phyloP scores from a whole-genome alignment of 2,888 invertebrate species.

The Euplagia quadripunctaria region DNA sequence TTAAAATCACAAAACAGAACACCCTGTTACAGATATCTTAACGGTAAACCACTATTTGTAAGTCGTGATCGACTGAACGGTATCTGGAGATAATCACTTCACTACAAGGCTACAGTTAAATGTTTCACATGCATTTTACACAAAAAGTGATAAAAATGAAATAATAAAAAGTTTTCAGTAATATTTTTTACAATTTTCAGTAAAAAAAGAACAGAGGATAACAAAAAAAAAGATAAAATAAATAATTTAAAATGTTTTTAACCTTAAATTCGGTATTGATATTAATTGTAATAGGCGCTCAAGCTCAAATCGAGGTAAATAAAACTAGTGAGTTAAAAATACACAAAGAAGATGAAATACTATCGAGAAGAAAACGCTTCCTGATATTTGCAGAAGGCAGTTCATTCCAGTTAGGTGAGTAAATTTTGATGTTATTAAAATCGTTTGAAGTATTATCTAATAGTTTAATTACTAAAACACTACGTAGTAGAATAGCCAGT shows the following conservation, averaged over 20 bases:
- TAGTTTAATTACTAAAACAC: no score
- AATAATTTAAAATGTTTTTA: slow-evolving; percentile 29
- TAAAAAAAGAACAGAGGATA: not conserved
- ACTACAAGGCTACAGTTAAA: slow-evolving; percentile 41
- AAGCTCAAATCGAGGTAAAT: slow-evolving; percentile 37
- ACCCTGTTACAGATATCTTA: slow-evolving; percentile 59
- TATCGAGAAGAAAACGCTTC: slow-evolving; percentile 87
- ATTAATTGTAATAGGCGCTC: slow-evolving; percentile 23
- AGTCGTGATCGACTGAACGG: slow-evolving; percentile 69
- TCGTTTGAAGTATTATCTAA: not conserved
- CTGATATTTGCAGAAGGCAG: slow-evolving; percentile 88
- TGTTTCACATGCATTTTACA: slow-evolving; percentile 26
- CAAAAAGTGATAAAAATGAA: slow-evolving; percentile 1
- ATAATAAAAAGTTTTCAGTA: not conserved
- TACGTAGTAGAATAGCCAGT: no score
- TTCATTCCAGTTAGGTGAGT: slow-evolving; percentile 87
- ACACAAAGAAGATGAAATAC: slow-evolving; percentile 58
- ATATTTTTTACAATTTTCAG: not conserved
- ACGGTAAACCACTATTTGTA: slow-evolving; percentile 63
- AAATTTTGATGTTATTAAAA: not conserved
- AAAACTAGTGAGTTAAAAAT: slow-evolving; percentile 34
- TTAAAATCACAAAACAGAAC: slow-evolving; percentile 33
- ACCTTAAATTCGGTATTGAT: slow-evolving; percentile 21
- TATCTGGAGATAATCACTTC: slow-evolving; percentile 45
- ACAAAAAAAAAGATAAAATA: not conserved